phyloP scores from a whole-genome alignment of 2,888 invertebrate genomes.

The Epirrhoe tristata region DNA sequence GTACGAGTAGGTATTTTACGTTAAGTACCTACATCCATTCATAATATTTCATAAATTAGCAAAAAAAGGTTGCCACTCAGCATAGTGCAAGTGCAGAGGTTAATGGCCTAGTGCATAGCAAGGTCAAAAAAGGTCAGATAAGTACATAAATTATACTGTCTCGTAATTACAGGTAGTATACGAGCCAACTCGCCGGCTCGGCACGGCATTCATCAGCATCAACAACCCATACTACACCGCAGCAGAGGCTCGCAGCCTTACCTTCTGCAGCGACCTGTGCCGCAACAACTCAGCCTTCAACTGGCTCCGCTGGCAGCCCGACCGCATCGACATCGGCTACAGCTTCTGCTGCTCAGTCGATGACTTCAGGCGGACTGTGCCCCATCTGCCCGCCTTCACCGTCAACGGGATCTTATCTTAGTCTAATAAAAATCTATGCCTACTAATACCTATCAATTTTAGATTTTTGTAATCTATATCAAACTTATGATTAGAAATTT shows the following conservation, averaged over 20 bases:
- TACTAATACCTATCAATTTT: neutral
- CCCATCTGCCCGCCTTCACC: constrained; percentile 81
- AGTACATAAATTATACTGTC: neutral
- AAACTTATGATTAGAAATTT: neutral
- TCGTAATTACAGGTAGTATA: constrained; percentile 76
- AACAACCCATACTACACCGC: constrained; percentile 86
- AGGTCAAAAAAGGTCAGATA: too few species aligned
- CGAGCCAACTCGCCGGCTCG: constrained; percentile 76
- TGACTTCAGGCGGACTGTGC: constrained; percentile 82
- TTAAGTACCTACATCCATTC: too few species aligned
- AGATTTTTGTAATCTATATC: neutral
- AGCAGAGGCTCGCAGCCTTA: constrained; percentile 65
- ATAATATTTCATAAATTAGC: too few species aligned
- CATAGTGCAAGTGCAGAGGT: too few species aligned
- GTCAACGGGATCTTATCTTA: constrained; percentile 66
- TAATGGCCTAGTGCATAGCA: too few species aligned
- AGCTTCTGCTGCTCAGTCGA: constrained; percentile 87
- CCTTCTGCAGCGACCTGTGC: constrained; percentile 82
- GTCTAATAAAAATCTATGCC: constrained; percentile 3
- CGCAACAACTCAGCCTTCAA: constrained; percentile 83
- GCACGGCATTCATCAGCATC: constrained; percentile 86
- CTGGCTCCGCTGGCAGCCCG: constrained; percentile 86
- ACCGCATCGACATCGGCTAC: constrained; percentile 82
- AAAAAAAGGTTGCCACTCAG: too few species aligned
- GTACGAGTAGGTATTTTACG: too few species aligned